These are phyloP conservation scores for Notiomystis cincta DNA, from an alignment of 2,113 vertebrate genomes.

Conservation along the genomic window DNA sequence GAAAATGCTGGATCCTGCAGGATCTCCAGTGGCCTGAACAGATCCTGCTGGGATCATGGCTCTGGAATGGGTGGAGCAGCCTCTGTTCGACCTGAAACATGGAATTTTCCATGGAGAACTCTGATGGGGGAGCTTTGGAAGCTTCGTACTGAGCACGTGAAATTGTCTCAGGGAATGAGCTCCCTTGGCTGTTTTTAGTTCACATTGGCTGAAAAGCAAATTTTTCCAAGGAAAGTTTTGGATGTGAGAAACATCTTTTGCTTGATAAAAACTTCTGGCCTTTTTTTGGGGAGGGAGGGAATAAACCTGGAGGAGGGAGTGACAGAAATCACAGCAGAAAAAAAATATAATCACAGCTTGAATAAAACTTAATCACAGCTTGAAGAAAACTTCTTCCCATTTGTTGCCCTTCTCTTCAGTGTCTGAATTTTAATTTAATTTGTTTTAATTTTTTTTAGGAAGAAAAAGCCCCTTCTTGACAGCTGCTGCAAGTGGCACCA, in stretches of 20 bases:
- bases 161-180: neutral
- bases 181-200: neutral
- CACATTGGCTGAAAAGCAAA: neutral
- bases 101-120: neutral
- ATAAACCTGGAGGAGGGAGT: neutral
- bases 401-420: neutral
- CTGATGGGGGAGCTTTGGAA: neutral
- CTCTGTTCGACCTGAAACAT: neutral
- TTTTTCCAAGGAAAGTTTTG: neutral
- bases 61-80: neutral
- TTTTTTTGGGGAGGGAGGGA: neutral
- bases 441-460: neutral
- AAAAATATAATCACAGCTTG: neutral
- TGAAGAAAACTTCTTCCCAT: neutral
- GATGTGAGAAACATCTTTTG: neutral
- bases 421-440: neutral
- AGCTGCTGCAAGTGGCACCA: neutral
- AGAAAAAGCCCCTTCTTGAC: neutral
- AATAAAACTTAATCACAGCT: neutral
- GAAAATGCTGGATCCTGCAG: neutral
- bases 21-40: neutral
- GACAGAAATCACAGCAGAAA: neutral
- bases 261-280: neutral
- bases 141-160: neutral
- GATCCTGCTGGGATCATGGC: rapidly evolving